phyloP scores from a whole-genome alignment of 2,888 invertebrate species.

The Acrobasis consociella region DNA sequence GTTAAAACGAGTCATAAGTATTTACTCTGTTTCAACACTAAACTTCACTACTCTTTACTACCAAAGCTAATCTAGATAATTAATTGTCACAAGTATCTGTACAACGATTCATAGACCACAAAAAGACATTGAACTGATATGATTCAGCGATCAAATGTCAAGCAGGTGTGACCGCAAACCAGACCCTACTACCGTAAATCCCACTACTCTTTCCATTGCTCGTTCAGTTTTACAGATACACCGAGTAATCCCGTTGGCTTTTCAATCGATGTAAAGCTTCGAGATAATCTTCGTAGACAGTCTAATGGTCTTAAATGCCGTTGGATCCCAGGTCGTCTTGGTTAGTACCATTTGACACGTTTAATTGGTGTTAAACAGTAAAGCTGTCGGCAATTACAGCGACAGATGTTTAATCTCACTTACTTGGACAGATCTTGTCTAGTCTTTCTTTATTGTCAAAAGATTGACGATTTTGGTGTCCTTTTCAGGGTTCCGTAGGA shows the following conservation, averaged over 20 bases:
- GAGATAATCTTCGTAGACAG: not conserved
- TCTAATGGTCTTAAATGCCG: not conserved
- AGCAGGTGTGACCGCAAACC: slow-evolving; percentile 21
- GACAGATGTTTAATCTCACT: slow-evolving; percentile 26
- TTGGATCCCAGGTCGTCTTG: slow-evolving; percentile 4
- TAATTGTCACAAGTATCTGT: not conserved
- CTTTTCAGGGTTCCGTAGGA: no score
- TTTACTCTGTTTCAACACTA: no score
- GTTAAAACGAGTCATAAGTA: no score
- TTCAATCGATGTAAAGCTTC: not conserved
- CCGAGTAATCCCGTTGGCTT: not conserved
- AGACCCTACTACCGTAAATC: not conserved
- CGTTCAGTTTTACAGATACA: not conserved
- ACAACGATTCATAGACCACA: not conserved
- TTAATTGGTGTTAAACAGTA: slow-evolving; percentile 36
- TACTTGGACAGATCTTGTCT: no score
- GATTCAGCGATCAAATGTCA: slow-evolving; percentile 23
- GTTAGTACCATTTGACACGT: slow-evolving; percentile 30
- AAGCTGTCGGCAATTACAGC: slow-evolving; percentile 31
- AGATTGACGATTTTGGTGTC: no score
- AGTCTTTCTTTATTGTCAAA: no score
- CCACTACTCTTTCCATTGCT: not conserved
- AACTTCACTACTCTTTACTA: no score
- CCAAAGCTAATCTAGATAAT: no score
- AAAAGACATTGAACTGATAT: slow-evolving; percentile 9